Percentiles rank a stretch among this genome's conserved stretches.
phyloP scores from a whole-genome alignment of 1,140 invertebrate species.

The Whitmania pigra region DNA sequence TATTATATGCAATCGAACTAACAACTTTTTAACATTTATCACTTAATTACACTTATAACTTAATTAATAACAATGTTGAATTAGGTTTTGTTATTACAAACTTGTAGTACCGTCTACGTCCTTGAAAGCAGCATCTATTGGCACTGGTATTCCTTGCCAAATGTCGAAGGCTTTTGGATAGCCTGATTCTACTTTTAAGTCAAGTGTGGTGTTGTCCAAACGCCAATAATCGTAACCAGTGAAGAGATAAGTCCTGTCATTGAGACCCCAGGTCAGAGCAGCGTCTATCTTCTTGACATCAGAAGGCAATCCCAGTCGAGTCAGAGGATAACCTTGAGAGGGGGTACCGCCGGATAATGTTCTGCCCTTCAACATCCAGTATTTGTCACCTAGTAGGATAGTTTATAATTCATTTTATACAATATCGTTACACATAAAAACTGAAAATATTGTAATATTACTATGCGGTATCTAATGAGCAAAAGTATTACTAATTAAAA shows the following conservation, averaged over 20 bases:
- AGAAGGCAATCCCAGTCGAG: neutral
- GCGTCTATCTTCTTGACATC: conserved; percentile 10
- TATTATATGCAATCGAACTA: neutral
- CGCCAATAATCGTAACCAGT: conserved; percentile 11
- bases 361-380: neutral
- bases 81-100: too few species aligned
- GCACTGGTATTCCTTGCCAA: conserved; percentile 14
- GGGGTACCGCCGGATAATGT: neutral
- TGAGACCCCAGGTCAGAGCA: conserved; percentile 11
- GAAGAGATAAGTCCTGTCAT: conserved; percentile 4
- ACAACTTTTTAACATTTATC: neutral
- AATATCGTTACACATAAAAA: too few species aligned
- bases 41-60: neutral
- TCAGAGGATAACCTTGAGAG: neutral
- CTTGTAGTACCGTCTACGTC: neutral
- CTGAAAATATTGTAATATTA: too few species aligned
- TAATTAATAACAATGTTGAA: too few species aligned
- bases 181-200: neutral
- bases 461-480: too few species aligned
- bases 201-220: neutral
- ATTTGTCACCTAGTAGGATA: neutral
- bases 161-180: conserved; percentile 12
- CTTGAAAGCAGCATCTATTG: conserved; percentile 16
- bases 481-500: too few species aligned
- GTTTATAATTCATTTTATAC: neutral